These are phyloP conservation scores for Diglossa cyanea DNA, from an alignment of 2,797 vertebrate species.

Conservation along the genomic window DNA sequence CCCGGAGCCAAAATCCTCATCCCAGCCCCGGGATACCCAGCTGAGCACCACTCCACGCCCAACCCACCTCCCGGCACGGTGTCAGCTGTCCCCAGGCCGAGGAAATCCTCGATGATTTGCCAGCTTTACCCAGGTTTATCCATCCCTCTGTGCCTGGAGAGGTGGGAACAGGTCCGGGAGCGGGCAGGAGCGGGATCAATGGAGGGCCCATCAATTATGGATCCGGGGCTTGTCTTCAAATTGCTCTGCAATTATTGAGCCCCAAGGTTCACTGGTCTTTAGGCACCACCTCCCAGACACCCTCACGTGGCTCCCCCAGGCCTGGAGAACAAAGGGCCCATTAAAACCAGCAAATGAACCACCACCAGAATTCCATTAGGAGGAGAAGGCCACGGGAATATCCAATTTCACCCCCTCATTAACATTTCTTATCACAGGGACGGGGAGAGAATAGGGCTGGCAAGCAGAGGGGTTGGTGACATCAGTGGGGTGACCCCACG, in stretches of 20 bases:
- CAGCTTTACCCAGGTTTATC: neutral
- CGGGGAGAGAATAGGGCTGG: neutral
- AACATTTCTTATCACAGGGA: conserved; percentile 13
- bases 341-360: conserved; percentile 32
- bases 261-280: conserved; percentile 21
- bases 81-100: neutral
- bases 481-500: fast-evolving
- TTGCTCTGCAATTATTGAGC: conserved; percentile 63
- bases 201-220: conserved; percentile 56
- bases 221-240: conserved; percentile 61
- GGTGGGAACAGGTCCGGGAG: fast-evolving
- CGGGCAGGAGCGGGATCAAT: neutral
- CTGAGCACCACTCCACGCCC: neutral
- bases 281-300: conserved; percentile 12
- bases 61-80: neutral
- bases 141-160: fast-evolving
- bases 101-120: neutral
- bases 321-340: conserved; percentile 50
- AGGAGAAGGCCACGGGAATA: neutral
- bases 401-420: conserved; percentile 49
- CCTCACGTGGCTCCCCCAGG: conserved; percentile 13
- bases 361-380: neutral
- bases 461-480: neutral
- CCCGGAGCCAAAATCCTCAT: neutral
- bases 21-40: neutral